Conservation (phyloP, 2,888 invertebrate species). For the Scaptomyza polygonia region DNA sequence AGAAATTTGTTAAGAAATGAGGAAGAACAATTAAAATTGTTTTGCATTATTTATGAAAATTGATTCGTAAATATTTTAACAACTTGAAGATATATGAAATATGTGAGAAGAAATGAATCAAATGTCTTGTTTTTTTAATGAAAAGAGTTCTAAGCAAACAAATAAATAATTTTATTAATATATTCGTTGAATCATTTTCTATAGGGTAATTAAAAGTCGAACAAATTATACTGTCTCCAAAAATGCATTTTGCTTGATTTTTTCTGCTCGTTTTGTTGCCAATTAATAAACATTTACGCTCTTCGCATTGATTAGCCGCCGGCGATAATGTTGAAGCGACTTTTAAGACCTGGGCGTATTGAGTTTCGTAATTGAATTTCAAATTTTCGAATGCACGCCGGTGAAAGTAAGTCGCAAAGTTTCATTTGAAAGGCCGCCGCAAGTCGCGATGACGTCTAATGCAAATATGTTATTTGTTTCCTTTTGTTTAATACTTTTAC, state of each 20-base stretch:
- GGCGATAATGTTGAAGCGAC: conserved; percentile 51
- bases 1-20: not conserved
- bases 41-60: too few species aligned
- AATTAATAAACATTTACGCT: conserved; percentile 73
- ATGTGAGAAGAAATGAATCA: too few species aligned
- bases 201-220: conserved; percentile 14
- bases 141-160: too few species aligned
- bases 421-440: conserved; percentile 36
- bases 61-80: too few species aligned
- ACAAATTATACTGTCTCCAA: too few species aligned
- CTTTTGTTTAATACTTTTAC: conserved; percentile 44
- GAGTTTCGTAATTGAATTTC: conserved; percentile 73
- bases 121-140: too few species aligned
- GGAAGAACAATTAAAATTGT: not conserved
- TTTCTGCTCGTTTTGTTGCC: conserved; percentile 28
- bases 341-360: conserved; percentile 65
- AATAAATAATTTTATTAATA: too few species aligned
- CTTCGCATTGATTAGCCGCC: conserved; percentile 60
- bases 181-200: not conserved
- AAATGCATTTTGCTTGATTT: conserved; percentile 2
- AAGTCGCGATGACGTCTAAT: conserved; percentile 34
- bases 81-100: too few species aligned
- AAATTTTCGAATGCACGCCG: conserved; percentile 55
- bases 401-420: conserved; percentile 66
- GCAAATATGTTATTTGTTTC: conserved; percentile 35